These are phyloP conservation scores for Casuarius casuarius DNA, from an alignment of 2,113 vertebrate genomes.

Conservation along the genomic window DNA sequence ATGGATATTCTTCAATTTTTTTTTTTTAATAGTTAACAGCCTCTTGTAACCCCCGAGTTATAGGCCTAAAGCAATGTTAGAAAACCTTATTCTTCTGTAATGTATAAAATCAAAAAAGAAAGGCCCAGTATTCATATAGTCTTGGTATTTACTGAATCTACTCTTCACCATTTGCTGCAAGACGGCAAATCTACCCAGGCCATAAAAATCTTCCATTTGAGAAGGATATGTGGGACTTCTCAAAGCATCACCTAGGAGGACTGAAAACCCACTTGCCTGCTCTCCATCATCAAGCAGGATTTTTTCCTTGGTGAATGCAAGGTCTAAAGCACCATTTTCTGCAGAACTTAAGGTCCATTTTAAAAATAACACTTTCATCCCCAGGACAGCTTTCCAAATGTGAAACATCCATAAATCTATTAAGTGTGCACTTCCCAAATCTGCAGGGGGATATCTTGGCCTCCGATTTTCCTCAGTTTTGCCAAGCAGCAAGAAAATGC, in stretches of 20 bases:
- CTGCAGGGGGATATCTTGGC: not conserved
- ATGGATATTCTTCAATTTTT: not conserved
- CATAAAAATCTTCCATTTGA: constrained; percentile 24
- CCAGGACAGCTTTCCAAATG: not conserved
- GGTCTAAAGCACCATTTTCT: not conserved
- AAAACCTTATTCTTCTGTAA: constrained; percentile 22
- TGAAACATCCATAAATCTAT: constrained; percentile 26
- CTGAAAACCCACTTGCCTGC: not conserved
- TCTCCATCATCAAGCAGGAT: not conserved
- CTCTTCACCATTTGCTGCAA: constrained; percentile 24
- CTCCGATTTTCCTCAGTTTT: not conserved
- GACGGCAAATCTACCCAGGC: constrained; percentile 49
- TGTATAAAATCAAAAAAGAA: constrained; percentile 53
- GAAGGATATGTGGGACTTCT: constrained; percentile 1
- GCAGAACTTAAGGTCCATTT: constrained; percentile 5
- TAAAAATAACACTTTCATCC: constrained; percentile 20
- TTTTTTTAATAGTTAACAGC: not conserved
- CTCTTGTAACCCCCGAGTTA: not conserved
- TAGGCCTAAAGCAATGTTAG: not conserved
- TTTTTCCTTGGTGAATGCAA: not conserved
- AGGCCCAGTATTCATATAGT: constrained; percentile 60
- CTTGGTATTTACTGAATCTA: constrained; percentile 73
- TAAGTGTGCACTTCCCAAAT: constrained; percentile 13
- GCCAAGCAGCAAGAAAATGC: constrained; percentile 20
- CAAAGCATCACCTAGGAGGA: not conserved